Base-by-base conservation (phyloP, 2,888 invertebrate species). In the Nomada fucata region DNA sequence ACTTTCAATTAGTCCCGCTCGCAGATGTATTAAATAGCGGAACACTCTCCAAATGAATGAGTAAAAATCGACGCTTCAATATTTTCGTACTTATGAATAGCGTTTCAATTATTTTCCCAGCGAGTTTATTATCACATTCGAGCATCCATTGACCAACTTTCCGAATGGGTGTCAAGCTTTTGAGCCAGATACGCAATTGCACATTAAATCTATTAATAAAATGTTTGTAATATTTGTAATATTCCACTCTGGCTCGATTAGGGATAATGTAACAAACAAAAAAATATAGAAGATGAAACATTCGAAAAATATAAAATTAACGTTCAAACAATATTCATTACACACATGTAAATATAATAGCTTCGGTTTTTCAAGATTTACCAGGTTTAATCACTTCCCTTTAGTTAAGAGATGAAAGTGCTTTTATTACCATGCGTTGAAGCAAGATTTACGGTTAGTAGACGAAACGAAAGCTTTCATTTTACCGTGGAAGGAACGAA, bases 401-500 rank as follows among this genome's bases (percentile, higher is more conserved):
- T 4, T 26, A 2, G 20, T 71, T 18, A 29, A 59, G 44, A 47
- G 59, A 18, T 26, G 36, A 10, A 36, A 60, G 26, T 15, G 29
- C 23, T 60, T 60, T 15, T 36, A 47, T 44, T 71, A 18, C 44
- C 18, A 26, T n/a, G 11, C 11, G 20, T 55, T 0, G 60, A 65
- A 76, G 13, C 42, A 67, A 44, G 53, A 55, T 63, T 73, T 72
- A 29, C 44, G 13, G 11, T 29, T 11, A 47, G n/a, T 15, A 50
- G 29, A 26, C 29, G 29, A 53, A 52, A 63, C 59, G 63, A 53
- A 69, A 81, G 81, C 59, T 81, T 60, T 50, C 52, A 26, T 64
- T 64, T 59, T 23, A n/a, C 9, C 18, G 52, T 3, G 53, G 64
- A 42, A 60, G 64, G 53, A 26, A 26, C 64, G 73, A 65, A 70